Conservation (phyloP, 2,113 vertebrate genomes). For the Calyptommatus sinebrachiatus region DNA sequence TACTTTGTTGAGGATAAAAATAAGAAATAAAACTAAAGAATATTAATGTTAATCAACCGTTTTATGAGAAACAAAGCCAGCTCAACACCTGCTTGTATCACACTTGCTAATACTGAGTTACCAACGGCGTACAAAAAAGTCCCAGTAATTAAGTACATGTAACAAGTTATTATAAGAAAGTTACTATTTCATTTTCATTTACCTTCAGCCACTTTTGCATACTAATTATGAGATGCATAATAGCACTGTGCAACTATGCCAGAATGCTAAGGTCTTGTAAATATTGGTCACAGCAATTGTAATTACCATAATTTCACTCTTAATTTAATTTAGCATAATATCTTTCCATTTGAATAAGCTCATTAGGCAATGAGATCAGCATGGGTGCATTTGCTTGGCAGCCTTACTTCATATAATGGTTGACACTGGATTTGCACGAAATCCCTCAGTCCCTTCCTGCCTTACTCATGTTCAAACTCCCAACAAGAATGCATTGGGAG, state of each 20-base stretch:
- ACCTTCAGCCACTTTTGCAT: constrained; percentile 18
- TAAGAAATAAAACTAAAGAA: no score
- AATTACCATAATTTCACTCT: constrained; percentile 13
- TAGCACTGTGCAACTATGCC: neutral
- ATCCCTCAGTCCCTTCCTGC: neutral
- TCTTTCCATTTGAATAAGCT: neutral
- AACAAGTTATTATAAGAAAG: constrained; percentile 46
- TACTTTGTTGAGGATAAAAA: no score
- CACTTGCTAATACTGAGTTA: constrained; percentile 33
- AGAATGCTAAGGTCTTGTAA: constrained; percentile 19
- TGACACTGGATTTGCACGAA: neutral
- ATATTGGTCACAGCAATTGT: constrained; percentile 10
- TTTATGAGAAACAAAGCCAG: neutral
- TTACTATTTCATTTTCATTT: constrained; percentile 21
- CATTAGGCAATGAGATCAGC: constrained; percentile 22
- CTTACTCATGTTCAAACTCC: neutral
- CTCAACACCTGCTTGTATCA: constrained; percentile 10
- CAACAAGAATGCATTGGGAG: neutral
- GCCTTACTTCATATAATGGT: neutral
- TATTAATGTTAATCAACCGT: neutral
- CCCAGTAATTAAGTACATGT: constrained; percentile 45
- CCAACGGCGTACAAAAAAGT: constrained; percentile 48
- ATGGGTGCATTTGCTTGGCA: neutral
- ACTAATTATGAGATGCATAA: constrained; percentile 21
- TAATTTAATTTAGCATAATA: constrained; percentile 23